Base-by-base conservation (phyloP, 2,888 invertebrate species). In the Trypoxylon attenuatum region DNA sequence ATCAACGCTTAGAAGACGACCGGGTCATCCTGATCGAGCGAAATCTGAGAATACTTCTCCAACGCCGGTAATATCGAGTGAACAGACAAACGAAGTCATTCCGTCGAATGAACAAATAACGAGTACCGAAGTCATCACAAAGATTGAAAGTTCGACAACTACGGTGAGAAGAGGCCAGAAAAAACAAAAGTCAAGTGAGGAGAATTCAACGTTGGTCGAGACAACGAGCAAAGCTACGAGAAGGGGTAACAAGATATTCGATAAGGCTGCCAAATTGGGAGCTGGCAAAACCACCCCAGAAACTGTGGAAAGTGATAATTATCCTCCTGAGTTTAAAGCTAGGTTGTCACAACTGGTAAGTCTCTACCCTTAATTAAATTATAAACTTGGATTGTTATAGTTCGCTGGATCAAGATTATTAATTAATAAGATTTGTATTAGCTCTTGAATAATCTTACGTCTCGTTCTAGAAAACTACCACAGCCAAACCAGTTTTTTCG, bases 271-370 rank as follows among this genome's bases (percentile, higher is more conserved):
- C 10, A 38, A 22, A 18, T 15, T 47, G 16, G 43, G 25, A 29
- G 1, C 49, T 23, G 27, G 67, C 19, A 79, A 73, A 13, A 19
- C 38, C 0, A 58, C 73, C 2, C 23, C 45, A 2, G 76, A 79
- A 2, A 29, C 54, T 2, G 73, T 73, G 5, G 84, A 85, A 21
- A 75, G 69, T 18, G 85, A 85, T 38, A 87, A 87, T 63, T 86
- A 87, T 77, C 86, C 87, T 15, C 75, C 83, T 0, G 82, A 85
- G 21, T 87, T 86, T 50, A 85, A 85, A 52, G 85, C 84, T 21
- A 82, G 80, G 56, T 59, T 87, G 43, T 74, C 78, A n/a, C 80
- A 82, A 64, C 65, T 84, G 85, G 87, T 87, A 49, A 82, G 84
- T 79, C 16, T 8, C 18, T 39, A 45, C 42, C 8, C 45, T 49